These are phyloP conservation scores for Dasypogon diadema DNA, from an alignment of 2,888 invertebrate genomes.

Conservation along the genomic window DNA sequence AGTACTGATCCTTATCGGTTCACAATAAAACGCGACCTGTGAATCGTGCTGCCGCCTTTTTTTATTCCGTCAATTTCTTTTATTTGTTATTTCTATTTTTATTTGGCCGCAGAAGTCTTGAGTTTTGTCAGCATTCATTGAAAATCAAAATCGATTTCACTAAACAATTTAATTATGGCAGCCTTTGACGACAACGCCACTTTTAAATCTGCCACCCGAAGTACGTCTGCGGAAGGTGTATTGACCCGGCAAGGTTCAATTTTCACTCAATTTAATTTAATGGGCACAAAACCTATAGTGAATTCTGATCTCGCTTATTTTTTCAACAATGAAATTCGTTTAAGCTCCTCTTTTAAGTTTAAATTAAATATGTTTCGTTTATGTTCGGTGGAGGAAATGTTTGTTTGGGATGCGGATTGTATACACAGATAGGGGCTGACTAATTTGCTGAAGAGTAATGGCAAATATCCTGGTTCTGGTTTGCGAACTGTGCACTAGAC, in stretches of 20 bases:
- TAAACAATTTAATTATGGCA: slow-evolving; percentile 3
- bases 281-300: not conserved
- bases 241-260: not conserved
- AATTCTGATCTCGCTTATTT: not conserved
- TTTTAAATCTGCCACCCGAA: not conserved
- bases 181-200: not conserved
- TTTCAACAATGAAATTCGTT: not conserved
- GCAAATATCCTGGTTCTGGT: not conserved
- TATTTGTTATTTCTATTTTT: not conserved
- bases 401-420: not conserved
- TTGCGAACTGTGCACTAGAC: no score
- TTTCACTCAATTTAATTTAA: slow-evolving; percentile 1
- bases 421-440: not conserved
- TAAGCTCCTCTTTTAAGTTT: not conserved
- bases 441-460: not conserved
- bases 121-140: not conserved
- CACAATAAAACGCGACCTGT: not conserved
- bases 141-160: not conserved
- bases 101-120: not conserved
- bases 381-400: not conserved
- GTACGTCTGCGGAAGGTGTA: not conserved
- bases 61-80: not conserved
- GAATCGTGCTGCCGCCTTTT: not conserved
- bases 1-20: slow-evolving; percentile 20
- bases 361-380: slow-evolving; percentile 1